Evolutionary conservation across 2,888 invertebrate species (phyloP).

Genomic region (Eupithecia dodoneata): DNA sequence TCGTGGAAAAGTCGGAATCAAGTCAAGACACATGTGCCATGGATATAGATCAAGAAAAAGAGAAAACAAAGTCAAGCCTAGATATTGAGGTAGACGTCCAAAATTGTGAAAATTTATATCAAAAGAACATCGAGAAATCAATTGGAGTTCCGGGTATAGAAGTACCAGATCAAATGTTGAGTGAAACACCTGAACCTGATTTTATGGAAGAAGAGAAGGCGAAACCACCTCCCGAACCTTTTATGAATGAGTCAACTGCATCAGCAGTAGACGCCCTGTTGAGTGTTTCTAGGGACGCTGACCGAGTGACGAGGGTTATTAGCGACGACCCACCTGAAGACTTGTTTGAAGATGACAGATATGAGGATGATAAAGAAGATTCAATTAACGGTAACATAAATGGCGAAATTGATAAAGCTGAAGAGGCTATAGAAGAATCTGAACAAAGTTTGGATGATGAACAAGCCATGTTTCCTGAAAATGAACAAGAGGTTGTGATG

Average conservation of each 20-base stretch:
- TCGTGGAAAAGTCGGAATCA: conserved; percentile 22
- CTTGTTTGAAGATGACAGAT: conserved; percentile 78
- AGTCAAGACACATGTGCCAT: conserved; percentile 24
- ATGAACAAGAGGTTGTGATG: conserved; percentile 18
- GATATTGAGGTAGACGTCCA: conserved; percentile 20
- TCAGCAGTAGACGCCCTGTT: conserved; percentile 78
- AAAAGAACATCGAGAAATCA: conserved; percentile 27
- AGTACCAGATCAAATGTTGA: conserved; percentile 41
- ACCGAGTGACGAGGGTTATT: conserved; percentile 72
- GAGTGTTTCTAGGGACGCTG: conserved; percentile 75
- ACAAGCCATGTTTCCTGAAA: conserved; percentile 20
- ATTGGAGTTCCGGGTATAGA: conserved; percentile 36
- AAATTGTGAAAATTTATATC: conserved; percentile 19
- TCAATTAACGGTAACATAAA: conserved; percentile 50
- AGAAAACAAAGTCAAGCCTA: conserved; percentile 8
- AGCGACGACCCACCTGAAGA: conserved; percentile 77
- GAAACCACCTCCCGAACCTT: conserved; percentile 53
- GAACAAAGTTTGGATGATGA: conserved; percentile 15
- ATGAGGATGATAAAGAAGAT: conserved; percentile 71
- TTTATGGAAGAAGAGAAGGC: conserved; percentile 42
- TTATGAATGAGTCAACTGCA: conserved; percentile 74
- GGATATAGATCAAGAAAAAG: conserved; percentile 16
- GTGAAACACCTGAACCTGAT: conserved; percentile 34
- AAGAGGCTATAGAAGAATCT: conserved; percentile 17
- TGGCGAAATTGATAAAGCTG: conserved; percentile 38